Evolutionary conservation across 2,113 vertebrate genomes (phyloP).

Genomic region (Grammomys dolichurus): DNA sequence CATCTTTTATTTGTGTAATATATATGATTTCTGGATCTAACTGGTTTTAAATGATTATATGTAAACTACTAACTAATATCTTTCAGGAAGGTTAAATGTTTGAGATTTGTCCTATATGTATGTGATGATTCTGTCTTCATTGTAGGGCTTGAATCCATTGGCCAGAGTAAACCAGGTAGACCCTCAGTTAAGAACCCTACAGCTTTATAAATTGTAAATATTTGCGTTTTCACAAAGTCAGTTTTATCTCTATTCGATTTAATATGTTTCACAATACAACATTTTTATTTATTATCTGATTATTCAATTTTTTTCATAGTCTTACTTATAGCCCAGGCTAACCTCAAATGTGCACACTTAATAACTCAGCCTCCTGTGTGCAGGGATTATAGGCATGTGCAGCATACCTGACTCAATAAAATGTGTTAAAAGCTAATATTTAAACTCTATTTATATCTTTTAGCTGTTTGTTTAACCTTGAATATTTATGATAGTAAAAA

Average conservation of each 20-base stretch:
- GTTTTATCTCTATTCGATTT: slow-evolving; percentile 15
- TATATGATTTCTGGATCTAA: neutral
- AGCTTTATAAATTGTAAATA: slow-evolving; percentile 30
- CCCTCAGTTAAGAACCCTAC: neutral
- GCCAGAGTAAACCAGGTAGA: neutral
- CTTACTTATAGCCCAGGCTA: neutral
- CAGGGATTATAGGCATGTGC: neutral
- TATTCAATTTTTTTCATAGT: neutral
- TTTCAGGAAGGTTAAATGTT: neutral
- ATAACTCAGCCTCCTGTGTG: neutral
- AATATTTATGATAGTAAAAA: neutral
- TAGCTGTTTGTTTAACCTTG: neutral
- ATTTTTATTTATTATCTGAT: neutral
- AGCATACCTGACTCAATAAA: neutral
- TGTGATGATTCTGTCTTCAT: neutral
- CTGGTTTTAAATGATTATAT: slow-evolving; percentile 38
- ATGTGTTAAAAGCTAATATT: slow-evolving; percentile 11
- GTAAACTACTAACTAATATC: neutral
- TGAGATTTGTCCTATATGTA: neutral
- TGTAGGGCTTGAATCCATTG: neutral
- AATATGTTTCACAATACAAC: neutral
- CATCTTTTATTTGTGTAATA: neutral
- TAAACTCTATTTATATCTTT: neutral
- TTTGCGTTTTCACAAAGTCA: slow-evolving; percentile 30
- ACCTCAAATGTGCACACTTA: neutral